Base-by-base conservation (phyloP, 2,113 vertebrate genomes). In the Procavia capensis region DNA sequence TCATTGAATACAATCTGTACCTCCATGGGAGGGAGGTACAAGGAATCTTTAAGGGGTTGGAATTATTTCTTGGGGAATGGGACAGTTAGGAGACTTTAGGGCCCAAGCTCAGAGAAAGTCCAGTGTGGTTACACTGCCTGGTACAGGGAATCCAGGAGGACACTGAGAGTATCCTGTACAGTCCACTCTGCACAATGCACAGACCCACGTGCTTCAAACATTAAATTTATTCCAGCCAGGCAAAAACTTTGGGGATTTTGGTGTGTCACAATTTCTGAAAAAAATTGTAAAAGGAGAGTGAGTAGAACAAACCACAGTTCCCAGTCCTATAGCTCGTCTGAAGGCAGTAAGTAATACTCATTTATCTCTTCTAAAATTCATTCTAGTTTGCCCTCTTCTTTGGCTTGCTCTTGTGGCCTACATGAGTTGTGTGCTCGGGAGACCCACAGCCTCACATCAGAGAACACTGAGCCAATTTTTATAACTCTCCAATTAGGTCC, bases 11-110 rank as follows among this genome's bases (percentile, higher is more conserved):
- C 36, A 63, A 43, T 64, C 1, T 85, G 43, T 10, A 82, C 19
- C 11, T 8, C 43, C 1, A 1, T 3, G 6, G 8, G 25, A 31
- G 9, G 13, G 7, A 41, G 9, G 45, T 27, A 10, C 1, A 75
- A 5, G 19, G 2, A 17, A 3, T 68, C 5, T 74, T 54, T 16
- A 47, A 41, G 22, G 0, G 1, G 16, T 25, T n/a, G 20, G 25
- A 2, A 13, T 24, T 57, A 1, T 36, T 66, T 24, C 72, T 16
- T 39, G 25, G 6, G 47, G 24, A 66, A 82, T 25, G 6, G 7
- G 22, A 20, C 16, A 93, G 6, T 14, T 82, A 27, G 1, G 2
- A 88, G 19, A 7, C 36, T 50, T 64, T 57, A 6, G 1, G 74
- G 70, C 36, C 70, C 29, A 36, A 14, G 5, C 1, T 72, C 24